phyloP scores from a whole-genome alignment of 2,113 vertebrate species.

The Formicarius rufipectus region DNA sequence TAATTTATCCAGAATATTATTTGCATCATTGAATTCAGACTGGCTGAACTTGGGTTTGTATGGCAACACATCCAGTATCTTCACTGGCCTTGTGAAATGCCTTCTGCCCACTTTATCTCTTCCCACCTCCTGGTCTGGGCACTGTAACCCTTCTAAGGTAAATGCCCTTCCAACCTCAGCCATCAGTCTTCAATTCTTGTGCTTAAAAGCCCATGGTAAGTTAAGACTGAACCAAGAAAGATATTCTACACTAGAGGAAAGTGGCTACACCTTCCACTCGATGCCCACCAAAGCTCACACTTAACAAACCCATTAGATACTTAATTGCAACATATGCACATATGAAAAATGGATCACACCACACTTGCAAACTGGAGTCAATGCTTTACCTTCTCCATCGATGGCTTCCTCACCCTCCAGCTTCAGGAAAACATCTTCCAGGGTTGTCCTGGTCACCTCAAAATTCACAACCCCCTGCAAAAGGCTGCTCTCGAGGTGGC shows the following conservation, averaged over 20 bases:
- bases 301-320: neutral
- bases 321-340: rapidly evolving
- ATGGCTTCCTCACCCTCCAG: conserved; percentile 82
- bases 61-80: neutral
- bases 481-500: conserved; percentile 78
- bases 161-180: neutral
- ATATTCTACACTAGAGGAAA: neutral
- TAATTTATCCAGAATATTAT: neutral
- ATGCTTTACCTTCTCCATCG: conserved; percentile 77
- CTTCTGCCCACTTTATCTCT: neutral
- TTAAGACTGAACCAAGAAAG: neutral
- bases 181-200: neutral
- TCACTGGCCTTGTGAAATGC: neutral
- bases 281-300: neutral
- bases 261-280: neutral
- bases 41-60: neutral
- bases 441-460: conserved; percentile 88
- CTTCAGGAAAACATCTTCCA: conserved; percentile 92
- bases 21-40: neutral
- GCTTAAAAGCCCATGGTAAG: neutral
- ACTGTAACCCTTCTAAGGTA: neutral
- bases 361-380: neutral
- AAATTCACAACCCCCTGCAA: conserved; percentile 82
- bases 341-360: rapidly evolving
- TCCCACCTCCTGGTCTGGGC: neutral